Evolutionary conservation across 2,888 invertebrate genomes (phyloP).

Genomic region (Eilema depressum): DNA sequence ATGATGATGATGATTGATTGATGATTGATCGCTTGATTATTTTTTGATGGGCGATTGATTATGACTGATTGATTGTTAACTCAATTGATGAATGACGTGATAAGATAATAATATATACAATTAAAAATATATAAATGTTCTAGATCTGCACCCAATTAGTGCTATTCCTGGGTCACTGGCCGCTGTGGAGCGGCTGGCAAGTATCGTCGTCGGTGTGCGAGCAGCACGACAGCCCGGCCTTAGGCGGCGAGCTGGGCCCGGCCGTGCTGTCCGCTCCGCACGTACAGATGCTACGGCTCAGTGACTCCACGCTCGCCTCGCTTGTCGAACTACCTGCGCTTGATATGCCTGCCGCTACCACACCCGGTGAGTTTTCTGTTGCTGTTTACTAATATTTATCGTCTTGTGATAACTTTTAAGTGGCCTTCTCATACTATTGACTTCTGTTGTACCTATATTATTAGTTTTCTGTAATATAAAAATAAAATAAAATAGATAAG

Average conservation of each 20-base stretch:
- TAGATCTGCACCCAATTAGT: constrained; percentile 95
- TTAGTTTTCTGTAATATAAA: too few relatives aligned
- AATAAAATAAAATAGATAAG: too few relatives aligned
- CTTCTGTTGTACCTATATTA: too few relatives aligned
- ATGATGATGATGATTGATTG: too few relatives aligned
- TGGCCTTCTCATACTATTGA: too few relatives aligned
- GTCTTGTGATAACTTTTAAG: too few relatives aligned
- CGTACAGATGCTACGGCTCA: constrained; percentile 94
- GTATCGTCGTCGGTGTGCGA: constrained; percentile 96
- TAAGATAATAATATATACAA: too few relatives aligned
- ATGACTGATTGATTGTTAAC: too few relatives aligned
- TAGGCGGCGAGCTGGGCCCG: constrained; percentile 91
- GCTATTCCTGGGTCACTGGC: constrained; percentile 97
- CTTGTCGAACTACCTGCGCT: constrained; percentile 95
- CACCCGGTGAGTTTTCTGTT: constrained; percentile 55
- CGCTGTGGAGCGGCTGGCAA: constrained; percentile 96
- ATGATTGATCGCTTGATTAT: too few relatives aligned
- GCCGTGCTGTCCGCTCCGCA: constrained; percentile 95
- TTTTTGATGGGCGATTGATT: too few relatives aligned
- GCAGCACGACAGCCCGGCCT: constrained; percentile 93
- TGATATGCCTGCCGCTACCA: constrained; percentile 88
- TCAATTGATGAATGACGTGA: too few relatives aligned
- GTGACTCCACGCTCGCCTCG: constrained; percentile 93
- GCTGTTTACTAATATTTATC: not conserved
- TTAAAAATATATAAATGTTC: too few relatives aligned